Percentiles rank a stretch among this genome's conserved stretches.
Conservation (phyloP, 2,113 vertebrate species). For the Myrmecobius fasciatus region DNA sequence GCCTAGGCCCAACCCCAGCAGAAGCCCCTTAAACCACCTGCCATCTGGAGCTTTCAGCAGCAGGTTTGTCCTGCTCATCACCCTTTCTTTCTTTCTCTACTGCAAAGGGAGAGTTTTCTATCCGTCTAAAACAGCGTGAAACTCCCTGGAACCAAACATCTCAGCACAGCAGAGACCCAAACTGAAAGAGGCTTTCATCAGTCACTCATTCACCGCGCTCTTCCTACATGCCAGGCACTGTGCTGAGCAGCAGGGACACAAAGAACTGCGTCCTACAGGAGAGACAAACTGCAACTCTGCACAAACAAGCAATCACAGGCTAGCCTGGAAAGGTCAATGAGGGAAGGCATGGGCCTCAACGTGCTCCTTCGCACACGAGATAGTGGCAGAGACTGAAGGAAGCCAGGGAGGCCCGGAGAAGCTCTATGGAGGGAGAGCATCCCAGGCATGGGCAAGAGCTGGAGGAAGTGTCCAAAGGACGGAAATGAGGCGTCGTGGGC, state of each 20-base stretch:
- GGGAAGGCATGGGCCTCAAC: neutral
- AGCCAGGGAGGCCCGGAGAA: neutral
- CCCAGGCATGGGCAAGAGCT: neutral
- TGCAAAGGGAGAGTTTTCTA: neutral
- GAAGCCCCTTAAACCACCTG: neutral
- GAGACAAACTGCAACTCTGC: neutral
- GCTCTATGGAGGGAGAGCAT: neutral
- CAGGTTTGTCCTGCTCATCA: neutral
- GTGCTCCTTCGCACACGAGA: neutral
- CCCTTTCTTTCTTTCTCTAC: neutral
- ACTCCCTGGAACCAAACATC: neutral
- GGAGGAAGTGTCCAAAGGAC: neutral
- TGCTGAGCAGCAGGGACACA: neutral
- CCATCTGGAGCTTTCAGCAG: no score
- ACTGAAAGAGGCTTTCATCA: neutral
- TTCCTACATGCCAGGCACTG: neutral
- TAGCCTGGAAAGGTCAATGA: neutral
- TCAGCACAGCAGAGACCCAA: neutral
- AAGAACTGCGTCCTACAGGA: neutral
- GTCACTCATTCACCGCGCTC: neutral
- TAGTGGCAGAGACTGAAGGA: neutral
- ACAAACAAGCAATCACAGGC: neutral
- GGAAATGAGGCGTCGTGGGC: no score
- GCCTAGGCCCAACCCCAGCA: no score
- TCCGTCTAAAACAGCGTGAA: neutral